Percentiles rank a stretch among this genome's conserved stretches.
These are phyloP conservation scores for Lacerta agilis DNA, from an alignment of 2,797 vertebrate genomes.

Conservation along the genomic window DNA sequence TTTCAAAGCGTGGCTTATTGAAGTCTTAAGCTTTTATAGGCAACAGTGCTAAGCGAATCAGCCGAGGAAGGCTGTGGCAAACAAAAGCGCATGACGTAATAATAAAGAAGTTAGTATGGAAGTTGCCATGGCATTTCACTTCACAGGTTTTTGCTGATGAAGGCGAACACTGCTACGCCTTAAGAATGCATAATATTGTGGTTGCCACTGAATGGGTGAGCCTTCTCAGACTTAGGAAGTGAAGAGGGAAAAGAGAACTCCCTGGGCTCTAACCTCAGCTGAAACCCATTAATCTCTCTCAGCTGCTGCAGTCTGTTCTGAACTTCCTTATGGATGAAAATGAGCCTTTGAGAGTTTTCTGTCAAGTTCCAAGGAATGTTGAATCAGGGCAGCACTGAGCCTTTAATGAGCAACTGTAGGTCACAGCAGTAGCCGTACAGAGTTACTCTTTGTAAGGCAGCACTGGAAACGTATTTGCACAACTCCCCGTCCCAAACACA, in stretches of 20 bases:
- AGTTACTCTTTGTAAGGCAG: slow-evolving; percentile 17
- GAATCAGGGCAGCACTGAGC: slow-evolving; percentile 26
- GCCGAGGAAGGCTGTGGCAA: background rate
- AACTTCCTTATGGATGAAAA: slow-evolving; percentile 30
- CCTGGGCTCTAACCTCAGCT: slow-evolving; percentile 23
- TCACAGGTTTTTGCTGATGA: background rate
- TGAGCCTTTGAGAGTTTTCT: slow-evolving; percentile 35
- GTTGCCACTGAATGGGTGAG: background rate
- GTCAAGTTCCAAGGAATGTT: slow-evolving; percentile 26
- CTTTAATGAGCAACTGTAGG: slow-evolving; percentile 33
- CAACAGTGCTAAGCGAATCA: background rate
- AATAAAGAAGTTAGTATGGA: background rate
- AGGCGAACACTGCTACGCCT: background rate
- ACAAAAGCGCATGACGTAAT: background rate
- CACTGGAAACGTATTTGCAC: slow-evolving; percentile 23
- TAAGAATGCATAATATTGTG: slow-evolving; percentile 1
- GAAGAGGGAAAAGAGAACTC: slow-evolving; percentile 27
- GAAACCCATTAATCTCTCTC: slow-evolving; percentile 30
- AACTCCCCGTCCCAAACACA: background rate
- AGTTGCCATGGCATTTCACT: background rate
- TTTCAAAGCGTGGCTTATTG: background rate
- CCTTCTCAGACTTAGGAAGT: background rate
- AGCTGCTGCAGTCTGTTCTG: slow-evolving; percentile 41
- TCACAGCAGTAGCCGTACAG: slow-evolving; percentile 1
- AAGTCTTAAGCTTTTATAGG: background rate